phyloP scores from a whole-genome alignment of 1,140 invertebrate species.

The Drosophila ogumai region DNA sequence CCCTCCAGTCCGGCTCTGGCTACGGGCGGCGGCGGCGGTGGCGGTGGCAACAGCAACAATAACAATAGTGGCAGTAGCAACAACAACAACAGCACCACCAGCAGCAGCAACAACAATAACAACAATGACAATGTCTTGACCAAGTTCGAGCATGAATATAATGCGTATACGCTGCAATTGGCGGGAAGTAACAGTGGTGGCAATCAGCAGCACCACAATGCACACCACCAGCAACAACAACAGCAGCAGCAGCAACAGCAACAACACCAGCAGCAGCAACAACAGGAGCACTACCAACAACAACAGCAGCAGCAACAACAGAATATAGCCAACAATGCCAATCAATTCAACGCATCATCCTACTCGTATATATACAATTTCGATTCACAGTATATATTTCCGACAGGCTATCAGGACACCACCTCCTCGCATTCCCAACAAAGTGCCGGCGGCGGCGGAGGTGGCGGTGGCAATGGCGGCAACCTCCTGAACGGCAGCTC shows the following conservation, averaged over 20 bases:
- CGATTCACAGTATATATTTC: constrained; percentile 85
- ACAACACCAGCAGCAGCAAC: constrained; percentile 64
- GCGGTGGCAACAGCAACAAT: constrained; percentile 81
- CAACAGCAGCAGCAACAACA: constrained; percentile 71
- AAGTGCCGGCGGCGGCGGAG: constrained; percentile 75
- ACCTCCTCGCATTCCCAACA: constrained; percentile 84
- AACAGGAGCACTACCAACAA: constrained; percentile 67
- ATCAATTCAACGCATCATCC: constrained; percentile 79
- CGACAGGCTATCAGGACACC: constrained; percentile 84
- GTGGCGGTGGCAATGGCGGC: constrained; percentile 28
- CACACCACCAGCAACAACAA: constrained; percentile 66
- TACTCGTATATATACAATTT: constrained; percentile 85
- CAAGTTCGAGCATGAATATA: constrained; percentile 73
- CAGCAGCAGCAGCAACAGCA: constrained; percentile 64
- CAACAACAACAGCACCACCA: constrained; percentile 26
- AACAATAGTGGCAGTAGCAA: constrained; percentile 47
- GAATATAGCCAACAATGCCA: constrained; percentile 70
- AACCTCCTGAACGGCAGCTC: constrained; percentile 60
- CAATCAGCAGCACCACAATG: constrained; percentile 65
- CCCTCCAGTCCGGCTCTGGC: constrained; percentile 87
- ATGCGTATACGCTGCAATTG: constrained; percentile 74
- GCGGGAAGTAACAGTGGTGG: constrained; percentile 36
- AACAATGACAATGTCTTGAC: constrained; percentile 65
- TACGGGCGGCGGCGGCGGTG: constrained; percentile 87
- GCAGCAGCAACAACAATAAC: constrained; percentile 60